Base-by-base conservation (phyloP, 2,113 vertebrate species). In the Cynocephalus volans region DNA sequence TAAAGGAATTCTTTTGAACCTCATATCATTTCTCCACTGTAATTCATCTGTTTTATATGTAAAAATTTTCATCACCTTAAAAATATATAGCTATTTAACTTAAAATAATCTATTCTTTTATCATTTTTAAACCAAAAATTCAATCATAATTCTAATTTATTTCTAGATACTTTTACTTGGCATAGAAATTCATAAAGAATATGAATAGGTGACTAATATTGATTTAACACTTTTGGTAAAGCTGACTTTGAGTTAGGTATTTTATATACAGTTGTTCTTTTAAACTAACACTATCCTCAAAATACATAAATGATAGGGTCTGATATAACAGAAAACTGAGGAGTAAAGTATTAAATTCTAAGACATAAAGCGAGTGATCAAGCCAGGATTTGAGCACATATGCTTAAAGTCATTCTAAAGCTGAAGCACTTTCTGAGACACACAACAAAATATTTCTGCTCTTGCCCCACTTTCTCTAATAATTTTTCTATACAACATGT, bases 61-160 rank as follows among this genome's bases (percentile, higher is more conserved):
- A 67, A 97, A 97, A 60, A 12, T 36, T n/a, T 50, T 84, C 9
- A 15, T 5, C 15, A 62, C 14, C 6, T 67, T 26, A 89, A 81
- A 77, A 90, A 73, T 58, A 65, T 45, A 17, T 62, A 60, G 1
- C 14, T 73, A 62, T 77, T 95, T 33, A 88, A 56, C 1, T 80
- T 76, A 69, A 75, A 83, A 82, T 93, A 70, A 76, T 33, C 15
- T 86, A 69, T 48, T 60, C 2, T 83, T 82, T 96, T 60, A 65
- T 81, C 64, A 96, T 76, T 84, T 96, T 41, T 73, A 94, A 93
- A 54, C 13, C 28, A 70, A 75, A 67, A 95, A 77, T 60, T 79
- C 8, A 8, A 56, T 8, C 33, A 77, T 65, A 82, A 88, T 88
- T 91, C 1, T 91, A 60, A 58, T 67, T 64, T 77, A 88, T 73